A percentile compares a stretch with the other conserved stretches of the same genome.
Conservation (phyloP, 2,797 vertebrate species). For the Hafferia zeledoni region DNA sequence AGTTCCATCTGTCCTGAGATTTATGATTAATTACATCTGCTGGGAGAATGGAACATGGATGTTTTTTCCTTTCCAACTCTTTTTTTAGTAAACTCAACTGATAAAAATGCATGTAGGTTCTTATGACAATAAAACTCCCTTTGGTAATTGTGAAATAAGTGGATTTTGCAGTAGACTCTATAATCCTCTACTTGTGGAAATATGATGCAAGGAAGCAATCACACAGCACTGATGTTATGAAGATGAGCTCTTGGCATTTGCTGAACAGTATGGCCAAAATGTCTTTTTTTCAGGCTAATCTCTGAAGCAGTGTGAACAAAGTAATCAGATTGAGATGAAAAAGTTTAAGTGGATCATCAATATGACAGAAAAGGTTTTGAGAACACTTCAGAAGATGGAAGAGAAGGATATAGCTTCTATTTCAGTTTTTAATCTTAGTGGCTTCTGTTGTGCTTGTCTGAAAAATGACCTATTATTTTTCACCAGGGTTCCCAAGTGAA, state of each 20-base stretch:
- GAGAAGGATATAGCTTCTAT: background rate
- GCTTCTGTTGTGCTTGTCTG: background rate
- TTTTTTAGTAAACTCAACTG: background rate
- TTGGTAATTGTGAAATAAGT: background rate
- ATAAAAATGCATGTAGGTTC: background rate
- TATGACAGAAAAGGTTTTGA: slow-evolving; percentile 14
- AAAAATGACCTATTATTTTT: slow-evolving; percentile 21
- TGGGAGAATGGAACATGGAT: background rate
- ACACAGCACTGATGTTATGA: background rate
- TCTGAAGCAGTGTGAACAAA: slow-evolving; percentile 16
- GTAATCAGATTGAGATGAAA: slow-evolving; percentile 44
- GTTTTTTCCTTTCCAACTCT: background rate
- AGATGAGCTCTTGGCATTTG: slow-evolving; percentile 42
- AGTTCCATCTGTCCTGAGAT: slow-evolving; percentile 32
- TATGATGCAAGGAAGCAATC: background rate
- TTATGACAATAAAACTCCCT: background rate
- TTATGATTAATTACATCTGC: slow-evolving; percentile 11
- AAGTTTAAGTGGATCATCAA: slow-evolving; percentile 45
- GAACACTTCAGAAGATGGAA: slow-evolving; percentile 41
- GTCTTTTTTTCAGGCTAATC: background rate
- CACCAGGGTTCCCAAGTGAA: background rate
- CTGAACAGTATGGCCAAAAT: background rate
- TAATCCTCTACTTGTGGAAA: background rate
- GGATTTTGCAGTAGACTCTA: slow-evolving; percentile 6
- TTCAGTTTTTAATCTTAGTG: slow-evolving; percentile 31